Base-by-base conservation (phyloP, 2,888 invertebrate genomes). In the Diadromus collaris region DNA sequence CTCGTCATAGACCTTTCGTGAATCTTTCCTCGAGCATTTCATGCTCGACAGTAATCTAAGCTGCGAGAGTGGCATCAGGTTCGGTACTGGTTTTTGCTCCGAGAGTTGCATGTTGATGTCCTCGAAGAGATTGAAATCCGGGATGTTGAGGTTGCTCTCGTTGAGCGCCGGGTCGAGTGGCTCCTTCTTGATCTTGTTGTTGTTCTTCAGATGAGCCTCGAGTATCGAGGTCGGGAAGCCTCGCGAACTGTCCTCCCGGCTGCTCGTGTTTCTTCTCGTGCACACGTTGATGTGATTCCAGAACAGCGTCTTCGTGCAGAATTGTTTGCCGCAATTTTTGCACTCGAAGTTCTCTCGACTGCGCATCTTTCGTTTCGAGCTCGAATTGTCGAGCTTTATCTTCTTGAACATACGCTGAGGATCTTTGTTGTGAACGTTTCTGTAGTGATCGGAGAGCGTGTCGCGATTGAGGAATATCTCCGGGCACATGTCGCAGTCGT, bases 1-100 rank as follows among this genome's bases (percentile, higher is more conserved):
- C 82, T 93, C 92, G 10, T 93, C 92, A 81, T 93, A 93, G 0
- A 93, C 93, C 7, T 93, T 93, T 2, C 93, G 89, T 6, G 90
- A 91, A 65, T 90, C 91, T 51, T 91, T 90, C 13, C 90, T 85
- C 32, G 90, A 89, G 64, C 88, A 90, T 41, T 90, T 90, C 46
- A 85, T 84, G 10, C 79, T 85, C 32, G 74, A 67, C 0, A 84
- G 69, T 10, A 84, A 70, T 56, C 87, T 86, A 16, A 85, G 34
- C 4, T 86, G 86, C 24, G 86, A 83, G 10, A 90, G 78, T 13
- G 90, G 89, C 89, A 90, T 89, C 0, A 90, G 80, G 79, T 87
- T 89, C 19, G 90, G 90, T 41, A 90, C 84, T 0, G 90, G 90
- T 64, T 89, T 90, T 27, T 89, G 90, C 0, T 88, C 89, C 1